These are phyloP conservation scores for Pangasius djambal DNA, from an alignment of 2,797 vertebrate genomes.

Conservation along the genomic window DNA sequence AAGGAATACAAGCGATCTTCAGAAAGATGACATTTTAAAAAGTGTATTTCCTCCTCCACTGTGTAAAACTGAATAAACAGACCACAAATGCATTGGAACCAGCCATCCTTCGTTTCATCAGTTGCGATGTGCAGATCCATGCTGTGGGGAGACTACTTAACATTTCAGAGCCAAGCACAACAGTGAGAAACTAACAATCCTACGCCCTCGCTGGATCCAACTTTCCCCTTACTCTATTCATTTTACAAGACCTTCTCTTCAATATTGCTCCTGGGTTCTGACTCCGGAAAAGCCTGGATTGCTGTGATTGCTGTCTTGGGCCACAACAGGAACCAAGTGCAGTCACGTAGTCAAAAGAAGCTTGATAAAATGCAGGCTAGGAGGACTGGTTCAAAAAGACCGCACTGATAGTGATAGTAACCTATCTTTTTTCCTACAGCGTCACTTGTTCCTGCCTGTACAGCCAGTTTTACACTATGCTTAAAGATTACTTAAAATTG, in stretches of 20 bases:
- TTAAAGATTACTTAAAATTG: no score
- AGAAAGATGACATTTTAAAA: conserved; percentile 45
- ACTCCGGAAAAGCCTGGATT: conserved; percentile 32
- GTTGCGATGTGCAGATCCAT: conserved; percentile 41
- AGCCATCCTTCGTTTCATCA: conserved; percentile 39
- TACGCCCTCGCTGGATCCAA: conserved; percentile 28
- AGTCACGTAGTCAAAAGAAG: background rate
- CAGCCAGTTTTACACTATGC: background rate
- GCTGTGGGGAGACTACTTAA: conserved; percentile 40
- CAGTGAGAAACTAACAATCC: conserved; percentile 46
- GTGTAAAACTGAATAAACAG: conserved; percentile 55
- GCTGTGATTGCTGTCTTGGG: conserved; percentile 26
- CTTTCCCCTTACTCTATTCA: conserved; percentile 32
- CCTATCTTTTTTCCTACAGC: background rate
- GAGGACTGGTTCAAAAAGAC: background rate
- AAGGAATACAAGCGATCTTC: conserved; percentile 40
- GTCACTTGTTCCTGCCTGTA: background rate
- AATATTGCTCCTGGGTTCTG: conserved; percentile 13
- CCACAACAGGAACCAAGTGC: background rate
- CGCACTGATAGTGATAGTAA: background rate
- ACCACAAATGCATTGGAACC: conserved; percentile 35
- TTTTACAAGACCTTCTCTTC: conserved; percentile 25
- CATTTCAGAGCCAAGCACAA: conserved; percentile 40
- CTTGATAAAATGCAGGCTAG: background rate
- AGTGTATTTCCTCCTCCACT: conserved; percentile 42